These are phyloP conservation scores for Brachyopa scutellaris DNA, from an alignment of 2,888 invertebrate species.

Conservation along the genomic window DNA sequence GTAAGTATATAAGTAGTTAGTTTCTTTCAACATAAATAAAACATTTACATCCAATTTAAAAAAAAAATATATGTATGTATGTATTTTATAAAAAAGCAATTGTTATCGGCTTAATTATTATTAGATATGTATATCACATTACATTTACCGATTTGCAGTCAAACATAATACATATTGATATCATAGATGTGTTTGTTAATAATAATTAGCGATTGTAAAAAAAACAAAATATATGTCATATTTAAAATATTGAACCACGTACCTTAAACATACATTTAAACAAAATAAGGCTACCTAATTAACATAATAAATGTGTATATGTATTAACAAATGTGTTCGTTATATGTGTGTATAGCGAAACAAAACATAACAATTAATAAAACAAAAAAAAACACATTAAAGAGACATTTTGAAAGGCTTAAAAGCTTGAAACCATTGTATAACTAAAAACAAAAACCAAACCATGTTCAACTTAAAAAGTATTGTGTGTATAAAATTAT, in stretches of 20 bases:
- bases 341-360: too few relatives aligned
- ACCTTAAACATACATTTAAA: slow-evolving; percentile 43
- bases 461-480: too few relatives aligned
- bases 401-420: background rate
- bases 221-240: background rate
- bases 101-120: too few relatives aligned
- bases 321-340: slow-evolving; percentile 27
- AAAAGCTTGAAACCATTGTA: slow-evolving; percentile 6
- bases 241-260: slow-evolving; percentile 46
- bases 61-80: too few relatives aligned
- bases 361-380: too few relatives aligned
- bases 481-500: slow-evolving; percentile 45
- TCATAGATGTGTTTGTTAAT: background rate
- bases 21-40: too few relatives aligned
- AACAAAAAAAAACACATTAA: background rate
- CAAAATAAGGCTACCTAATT: background rate
- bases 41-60: too few relatives aligned
- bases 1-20: too few relatives aligned
- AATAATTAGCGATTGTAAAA: slow-evolving; percentile 13
- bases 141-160: too few relatives aligned
- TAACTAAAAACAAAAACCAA: background rate
- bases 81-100: too few relatives aligned
- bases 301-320: background rate
- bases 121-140: too few relatives aligned
- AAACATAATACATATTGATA: background rate